phyloP scores from a whole-genome alignment of 2,113 vertebrate genomes.

The Oenanthe oenanthe region DNA sequence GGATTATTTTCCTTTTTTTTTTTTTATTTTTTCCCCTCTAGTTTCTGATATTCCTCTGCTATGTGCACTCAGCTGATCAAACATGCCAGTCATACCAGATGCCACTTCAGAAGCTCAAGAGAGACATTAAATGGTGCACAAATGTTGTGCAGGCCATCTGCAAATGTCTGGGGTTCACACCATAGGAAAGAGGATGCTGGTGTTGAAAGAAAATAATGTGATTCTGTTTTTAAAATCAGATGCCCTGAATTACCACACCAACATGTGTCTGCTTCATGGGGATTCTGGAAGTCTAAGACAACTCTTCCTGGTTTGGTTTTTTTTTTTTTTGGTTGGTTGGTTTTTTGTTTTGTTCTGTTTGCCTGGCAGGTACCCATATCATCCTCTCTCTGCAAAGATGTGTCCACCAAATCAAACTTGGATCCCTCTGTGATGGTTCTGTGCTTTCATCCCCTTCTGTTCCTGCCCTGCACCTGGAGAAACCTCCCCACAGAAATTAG shows the following conservation, averaged over 20 bases:
- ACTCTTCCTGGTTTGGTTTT: background rate
- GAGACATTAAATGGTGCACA: background rate
- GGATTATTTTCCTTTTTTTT: background rate
- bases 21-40: accelerated
- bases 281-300: background rate
- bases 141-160: background rate
- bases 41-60: background rate
- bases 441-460: background rate
- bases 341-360: background rate
- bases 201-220: background rate
- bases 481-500: background rate
- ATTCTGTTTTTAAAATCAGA: background rate
- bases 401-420: background rate
- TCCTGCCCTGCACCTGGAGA: background rate
- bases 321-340: background rate
- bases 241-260: background rate
- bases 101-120: background rate
- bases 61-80: background rate
- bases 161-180: background rate
- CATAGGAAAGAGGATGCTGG: background rate
- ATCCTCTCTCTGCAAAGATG: background rate
- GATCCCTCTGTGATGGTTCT: background rate
- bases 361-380: background rate
- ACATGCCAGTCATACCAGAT: background rate
- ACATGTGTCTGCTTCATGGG: background rate